Evolutionary conservation across 1,140 invertebrate genomes (phyloP).

Genomic region (Calephelis nemesis): DNA sequence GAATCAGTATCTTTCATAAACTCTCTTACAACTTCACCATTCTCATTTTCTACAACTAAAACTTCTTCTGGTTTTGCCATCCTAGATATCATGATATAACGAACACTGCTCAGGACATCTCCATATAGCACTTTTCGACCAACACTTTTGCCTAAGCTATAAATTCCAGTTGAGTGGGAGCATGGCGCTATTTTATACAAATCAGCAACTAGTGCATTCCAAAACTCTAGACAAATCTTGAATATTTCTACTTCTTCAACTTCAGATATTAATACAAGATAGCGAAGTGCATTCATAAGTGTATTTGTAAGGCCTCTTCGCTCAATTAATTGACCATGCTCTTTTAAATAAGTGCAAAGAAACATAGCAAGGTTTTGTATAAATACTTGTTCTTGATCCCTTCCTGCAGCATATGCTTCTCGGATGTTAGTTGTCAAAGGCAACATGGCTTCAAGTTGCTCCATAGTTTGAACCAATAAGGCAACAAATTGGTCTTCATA

Average conservation of each 20-base stretch:
- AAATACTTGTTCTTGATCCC: constrained; percentile 99
- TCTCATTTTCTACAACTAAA: constrained; percentile 99
- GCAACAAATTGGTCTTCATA: constrained; percentile 96
- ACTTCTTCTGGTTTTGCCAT: constrained; percentile 99
- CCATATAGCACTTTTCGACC: constrained; percentile 85
- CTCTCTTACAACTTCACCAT: constrained; percentile 99
- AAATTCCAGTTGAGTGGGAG: constrained; percentile 67
- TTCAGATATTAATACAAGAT: constrained; percentile 97
- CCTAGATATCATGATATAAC: constrained; percentile 99
- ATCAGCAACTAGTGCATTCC: constrained; percentile 95
- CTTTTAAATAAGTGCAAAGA: constrained; percentile 97
- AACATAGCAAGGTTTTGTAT: constrained; percentile 99
- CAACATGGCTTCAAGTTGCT: constrained; percentile 94
- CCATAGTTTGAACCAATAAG: constrained; percentile 94
- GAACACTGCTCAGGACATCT: constrained; percentile 91
- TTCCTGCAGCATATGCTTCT: constrained; percentile 94
- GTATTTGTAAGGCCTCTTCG: constrained; percentile 86
- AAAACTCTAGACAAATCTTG: constrained; percentile 99
- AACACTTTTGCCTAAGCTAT: constrained; percentile 65
- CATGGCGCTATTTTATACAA: constrained; percentile 90
- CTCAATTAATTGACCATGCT: constrained; percentile 94
- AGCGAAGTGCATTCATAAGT: constrained; percentile 92
- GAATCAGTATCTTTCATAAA: constrained; percentile 99
- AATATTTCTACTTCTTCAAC: constrained; percentile 99
- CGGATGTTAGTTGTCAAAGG: constrained; percentile 94